Evolutionary conservation across 2,113 vertebrate genomes (phyloP).

Genomic region (Hyperopisus bebe): DNA sequence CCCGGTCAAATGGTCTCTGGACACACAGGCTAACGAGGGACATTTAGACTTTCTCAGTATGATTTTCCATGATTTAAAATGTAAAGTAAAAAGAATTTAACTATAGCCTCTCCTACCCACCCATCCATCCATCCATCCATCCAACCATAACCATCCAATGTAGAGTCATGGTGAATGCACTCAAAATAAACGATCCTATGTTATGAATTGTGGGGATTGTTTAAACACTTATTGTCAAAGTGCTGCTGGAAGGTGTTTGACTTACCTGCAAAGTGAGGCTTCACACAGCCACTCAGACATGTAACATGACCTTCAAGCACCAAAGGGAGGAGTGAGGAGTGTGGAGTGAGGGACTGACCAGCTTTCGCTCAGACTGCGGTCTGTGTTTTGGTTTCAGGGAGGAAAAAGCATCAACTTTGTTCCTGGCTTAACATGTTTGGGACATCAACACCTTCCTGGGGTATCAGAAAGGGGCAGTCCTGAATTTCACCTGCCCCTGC

Average conservation of each 20-base stretch:
- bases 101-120: not conserved
- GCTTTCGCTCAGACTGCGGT: not conserved
- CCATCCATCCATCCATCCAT: not conserved
- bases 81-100: not conserved
- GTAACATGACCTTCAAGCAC: not conserved
- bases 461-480: constrained; percentile 18
- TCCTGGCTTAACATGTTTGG: not conserved
- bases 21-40: not conserved
- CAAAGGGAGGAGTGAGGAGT: not conserved
- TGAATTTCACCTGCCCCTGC: not conserved
- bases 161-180: not conserved
- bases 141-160: not conserved
- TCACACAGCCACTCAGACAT: not conserved
- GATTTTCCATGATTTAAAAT: not conserved
- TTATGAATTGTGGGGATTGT: not conserved
- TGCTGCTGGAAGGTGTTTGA: not conserved
- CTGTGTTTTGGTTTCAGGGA: not conserved
- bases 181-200: not conserved
- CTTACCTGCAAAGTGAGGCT: not conserved
- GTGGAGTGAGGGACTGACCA: not conserved
- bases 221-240: not conserved
- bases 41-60: not conserved
- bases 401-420: not conserved
- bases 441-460: constrained; percentile 35
- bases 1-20: not conserved